Evolutionary conservation across 2,797 vertebrate genomes (phyloP).

Genomic region (Cetoscarus ocellatus): DNA sequence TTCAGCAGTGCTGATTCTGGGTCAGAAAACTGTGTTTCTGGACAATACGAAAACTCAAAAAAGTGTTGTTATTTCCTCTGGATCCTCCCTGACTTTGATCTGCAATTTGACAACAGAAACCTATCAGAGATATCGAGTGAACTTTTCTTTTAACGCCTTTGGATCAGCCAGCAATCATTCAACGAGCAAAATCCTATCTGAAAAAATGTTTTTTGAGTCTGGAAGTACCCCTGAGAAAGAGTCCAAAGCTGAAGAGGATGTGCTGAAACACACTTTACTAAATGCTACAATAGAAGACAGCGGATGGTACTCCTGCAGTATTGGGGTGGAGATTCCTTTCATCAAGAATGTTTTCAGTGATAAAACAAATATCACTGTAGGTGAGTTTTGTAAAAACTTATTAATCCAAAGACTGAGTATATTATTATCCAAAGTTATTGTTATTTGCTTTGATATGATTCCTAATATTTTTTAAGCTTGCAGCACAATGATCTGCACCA

Average conservation of each 20-base stretch:
- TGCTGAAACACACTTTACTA: not conserved
- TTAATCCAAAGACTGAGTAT: too few species aligned
- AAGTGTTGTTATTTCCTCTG: not conserved
- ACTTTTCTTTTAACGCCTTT: conserved; percentile 8
- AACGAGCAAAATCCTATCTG: accelerated
- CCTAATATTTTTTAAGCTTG: too few species aligned
- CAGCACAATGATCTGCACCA: too few species aligned
- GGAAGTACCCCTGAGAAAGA: accelerated
- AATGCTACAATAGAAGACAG: not conserved
- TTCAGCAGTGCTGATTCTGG: conserved; percentile 4
- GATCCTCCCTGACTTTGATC: conserved; percentile 40
- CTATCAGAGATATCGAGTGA: accelerated
- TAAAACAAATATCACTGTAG: conserved; percentile 34
- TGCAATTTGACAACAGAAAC: not conserved
- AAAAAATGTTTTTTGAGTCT: accelerated
- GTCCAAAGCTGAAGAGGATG: not conserved
- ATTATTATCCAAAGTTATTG: too few species aligned
- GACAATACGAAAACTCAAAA: not conserved
- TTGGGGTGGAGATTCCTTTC: conserved; percentile 13
- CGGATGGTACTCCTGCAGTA: conserved; percentile 64
- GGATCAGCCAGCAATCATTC: accelerated
- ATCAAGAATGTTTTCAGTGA: accelerated
- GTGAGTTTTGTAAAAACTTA: conserved; percentile 67
- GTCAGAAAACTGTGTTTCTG: not conserved
- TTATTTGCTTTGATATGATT: too few species aligned